Conservation (phyloP, 1,140 invertebrate genomes). For the Goniozus legneri region DNA sequence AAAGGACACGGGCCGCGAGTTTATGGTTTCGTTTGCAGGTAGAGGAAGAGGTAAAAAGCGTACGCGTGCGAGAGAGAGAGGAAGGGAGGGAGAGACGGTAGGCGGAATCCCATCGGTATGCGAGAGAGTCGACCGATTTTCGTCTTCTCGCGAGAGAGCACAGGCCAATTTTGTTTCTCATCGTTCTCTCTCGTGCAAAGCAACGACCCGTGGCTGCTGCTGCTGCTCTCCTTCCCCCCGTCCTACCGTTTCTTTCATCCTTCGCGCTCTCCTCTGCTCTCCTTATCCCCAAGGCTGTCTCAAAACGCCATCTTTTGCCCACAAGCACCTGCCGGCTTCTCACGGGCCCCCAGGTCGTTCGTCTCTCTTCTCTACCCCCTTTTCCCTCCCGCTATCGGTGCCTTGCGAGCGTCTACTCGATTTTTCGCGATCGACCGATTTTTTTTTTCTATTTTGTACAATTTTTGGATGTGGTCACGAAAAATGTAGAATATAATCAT, state of each 20-base stretch:
- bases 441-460: no score
- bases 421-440: no score
- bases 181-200: conserved; percentile 26
- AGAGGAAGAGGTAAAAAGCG: no score
- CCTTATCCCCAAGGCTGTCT: conserved; percentile 15
- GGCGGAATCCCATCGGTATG: conserved; percentile 8
- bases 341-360: conserved; percentile 14
- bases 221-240: no score
- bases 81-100: neutral
- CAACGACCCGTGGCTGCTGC: conserved; percentile 38
- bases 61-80: neutral
- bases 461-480: no score
- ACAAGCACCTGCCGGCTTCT: conserved; percentile 29
- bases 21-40: no score
- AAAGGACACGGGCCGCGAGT: no score
- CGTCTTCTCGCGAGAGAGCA: conserved; percentile 13
- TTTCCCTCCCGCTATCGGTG: no score
- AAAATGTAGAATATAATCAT: no score
- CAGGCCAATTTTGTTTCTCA: conserved; percentile 34
- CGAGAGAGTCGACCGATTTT: conserved; percentile 2
- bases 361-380: no score
- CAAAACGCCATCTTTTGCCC: conserved; percentile 23
- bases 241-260: no score
- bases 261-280: conserved; percentile 11
- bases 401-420: no score